Evolutionary conservation across 2,888 invertebrate species (phyloP), one percentile per base, ranked within the genome.

Genomic region (Coleophora deauratella): DNA sequence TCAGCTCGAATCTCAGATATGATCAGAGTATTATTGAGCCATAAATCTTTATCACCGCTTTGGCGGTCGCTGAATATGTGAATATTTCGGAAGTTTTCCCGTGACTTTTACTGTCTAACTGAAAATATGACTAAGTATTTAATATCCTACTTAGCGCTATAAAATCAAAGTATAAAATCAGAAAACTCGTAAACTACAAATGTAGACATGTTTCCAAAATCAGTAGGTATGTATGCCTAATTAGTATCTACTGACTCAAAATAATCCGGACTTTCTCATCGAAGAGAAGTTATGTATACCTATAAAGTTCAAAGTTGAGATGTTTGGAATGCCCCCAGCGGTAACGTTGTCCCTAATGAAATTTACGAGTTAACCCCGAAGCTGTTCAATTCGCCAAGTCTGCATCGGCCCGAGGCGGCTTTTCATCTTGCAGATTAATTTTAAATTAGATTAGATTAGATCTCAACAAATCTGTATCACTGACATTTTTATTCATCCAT

Each of bases 21-120:
- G 75, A 78, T 78, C 77, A 77, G 76, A 79, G 75, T 73, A 74
- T 80, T 79, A 80, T 80, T 73, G 75, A 65, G 64, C 61, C 63
- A 72, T 81, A 80, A 81, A 79, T 81, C 77, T 77, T 75, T 80
- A 80, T 78, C 72, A 57, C 60, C 62, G 57, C 66, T 67, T 68
- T 63, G 46, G 59, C 50, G 59, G 51, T 52, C 51, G 53, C 53
- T 31, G 66, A 66, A 67, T 71, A 69, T 64, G 73, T 71, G 75
- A 78, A 78, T 73, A 72, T 76, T 74, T 72, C 68, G 67, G 69
- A 76, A 67, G 67, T 72, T 63, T 59, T 45, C 44, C 41, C 39
- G 38, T 35, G 11, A 32, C 33, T 33, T 45, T 45, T 45, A 45
- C 39, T 41, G 33, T 11, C 36, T 30, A 44, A 44, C 41, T 44